phyloP scores from a whole-genome alignment of 2,888 invertebrate species.

The Tetragnatha montana region DNA sequence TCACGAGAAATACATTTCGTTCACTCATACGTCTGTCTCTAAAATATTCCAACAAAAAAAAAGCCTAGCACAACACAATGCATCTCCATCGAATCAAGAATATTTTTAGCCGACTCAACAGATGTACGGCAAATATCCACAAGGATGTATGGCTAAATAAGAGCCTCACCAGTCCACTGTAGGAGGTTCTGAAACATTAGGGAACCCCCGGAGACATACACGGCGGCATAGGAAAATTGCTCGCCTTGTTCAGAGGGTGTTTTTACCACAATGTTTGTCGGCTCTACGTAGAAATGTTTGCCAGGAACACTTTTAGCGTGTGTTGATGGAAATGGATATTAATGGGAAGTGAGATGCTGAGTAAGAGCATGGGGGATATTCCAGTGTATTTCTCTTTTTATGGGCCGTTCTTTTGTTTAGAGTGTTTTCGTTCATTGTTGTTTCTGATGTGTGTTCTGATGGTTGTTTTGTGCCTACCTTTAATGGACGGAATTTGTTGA shows the following conservation, averaged over 20 bases:
- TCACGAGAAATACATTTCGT: no score
- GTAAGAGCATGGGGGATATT: neutral
- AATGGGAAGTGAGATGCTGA: conserved; percentile 1
- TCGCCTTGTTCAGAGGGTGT: neutral
- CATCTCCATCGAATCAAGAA: neutral
- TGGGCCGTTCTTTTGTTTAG: neutral
- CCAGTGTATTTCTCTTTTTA: neutral
- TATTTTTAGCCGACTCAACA: neutral
- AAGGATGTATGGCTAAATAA: conserved; percentile 5
- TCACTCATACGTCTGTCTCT: no score
- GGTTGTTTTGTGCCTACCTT: neutral
- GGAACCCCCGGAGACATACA: conserved; percentile 3
- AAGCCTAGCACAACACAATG: neutral
- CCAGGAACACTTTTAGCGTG: neutral
- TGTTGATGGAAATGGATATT: conserved; percentile 19
- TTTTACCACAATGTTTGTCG: neutral
- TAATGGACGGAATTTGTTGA: no score
- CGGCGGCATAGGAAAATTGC: neutral
- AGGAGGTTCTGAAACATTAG: conserved; percentile 1
- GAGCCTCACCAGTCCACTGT: neutral
- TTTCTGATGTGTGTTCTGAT: neutral
- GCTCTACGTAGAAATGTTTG: neutral
- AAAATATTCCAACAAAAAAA: neutral
- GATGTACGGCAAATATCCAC: neutral
- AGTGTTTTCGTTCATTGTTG: neutral